Conservation (phyloP, 2,113 vertebrate species). For the Lontra canadensis region DNA sequence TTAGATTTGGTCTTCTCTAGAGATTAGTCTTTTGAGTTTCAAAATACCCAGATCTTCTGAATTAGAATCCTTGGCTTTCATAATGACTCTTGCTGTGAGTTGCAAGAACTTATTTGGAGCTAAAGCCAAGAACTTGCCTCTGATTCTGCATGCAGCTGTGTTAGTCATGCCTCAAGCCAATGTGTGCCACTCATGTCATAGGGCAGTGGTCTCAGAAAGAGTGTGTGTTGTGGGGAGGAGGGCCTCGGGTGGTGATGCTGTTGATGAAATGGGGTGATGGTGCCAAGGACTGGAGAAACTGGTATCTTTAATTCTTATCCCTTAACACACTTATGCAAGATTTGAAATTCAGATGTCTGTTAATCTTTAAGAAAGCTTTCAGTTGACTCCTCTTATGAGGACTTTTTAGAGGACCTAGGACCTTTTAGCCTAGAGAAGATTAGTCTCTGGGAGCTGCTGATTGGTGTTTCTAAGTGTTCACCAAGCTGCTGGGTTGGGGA, state of each 20-base stretch:
- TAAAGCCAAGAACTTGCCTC: constrained; percentile 20
- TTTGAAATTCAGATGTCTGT: not conserved
- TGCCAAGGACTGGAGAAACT: not conserved
- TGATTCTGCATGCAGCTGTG: not conserved
- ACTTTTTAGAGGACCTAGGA: not conserved
- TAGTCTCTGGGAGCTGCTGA: not conserved
- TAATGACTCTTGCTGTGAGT: not conserved
- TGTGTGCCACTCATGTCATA: not conserved
- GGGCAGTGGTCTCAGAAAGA: not conserved
- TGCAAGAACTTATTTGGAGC: constrained; percentile 12
- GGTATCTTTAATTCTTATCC: not conserved
- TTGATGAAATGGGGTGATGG: not conserved
- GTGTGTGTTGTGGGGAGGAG: not conserved
- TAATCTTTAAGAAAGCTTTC: not conserved
- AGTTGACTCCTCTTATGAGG: not conserved
- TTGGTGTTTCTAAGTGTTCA: not conserved
- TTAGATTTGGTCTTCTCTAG: not conserved
- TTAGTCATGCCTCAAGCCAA: not conserved
- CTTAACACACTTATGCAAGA: constrained; percentile 24
- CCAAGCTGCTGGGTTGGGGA: not conserved
- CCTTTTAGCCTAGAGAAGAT: not conserved
- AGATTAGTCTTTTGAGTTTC: constrained; percentile 46
- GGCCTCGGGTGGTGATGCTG: no score
- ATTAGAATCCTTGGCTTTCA: constrained; percentile 30
- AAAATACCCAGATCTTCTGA: constrained; percentile 20